Evolutionary conservation across 2,113 vertebrate genomes (phyloP).

Genomic region (Ceyx margarethae): DNA sequence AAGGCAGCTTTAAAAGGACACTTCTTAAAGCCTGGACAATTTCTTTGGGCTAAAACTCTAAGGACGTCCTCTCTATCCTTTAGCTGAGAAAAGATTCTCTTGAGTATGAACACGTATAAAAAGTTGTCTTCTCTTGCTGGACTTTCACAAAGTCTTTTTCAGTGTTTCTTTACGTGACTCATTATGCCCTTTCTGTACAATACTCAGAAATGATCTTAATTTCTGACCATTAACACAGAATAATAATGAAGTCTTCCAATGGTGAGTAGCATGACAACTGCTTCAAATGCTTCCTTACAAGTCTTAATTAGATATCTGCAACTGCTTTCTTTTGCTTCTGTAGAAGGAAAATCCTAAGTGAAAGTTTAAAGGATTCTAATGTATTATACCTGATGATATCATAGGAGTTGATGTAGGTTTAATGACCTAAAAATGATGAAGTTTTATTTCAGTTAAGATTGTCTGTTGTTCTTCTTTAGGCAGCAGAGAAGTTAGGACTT

Average conservation of each 20-base stretch:
- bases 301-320: not conserved
- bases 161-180: not conserved
- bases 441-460: not conserved
- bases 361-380: constrained; percentile 1
- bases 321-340: not conserved
- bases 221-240: not conserved
- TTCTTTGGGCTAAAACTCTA: constrained; percentile 44
- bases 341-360: not conserved
- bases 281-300: not conserved
- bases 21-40: constrained; percentile 55
- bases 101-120: not conserved
- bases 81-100: not conserved
- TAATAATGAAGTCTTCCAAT: not conserved
- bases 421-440: not conserved
- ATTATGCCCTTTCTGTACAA: not conserved
- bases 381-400: not conserved
- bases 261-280: constrained; percentile 1
- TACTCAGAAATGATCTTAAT: not conserved
- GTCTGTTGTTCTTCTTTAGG: not conserved
- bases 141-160: not conserved
- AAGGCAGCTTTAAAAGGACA: constrained; percentile 54
- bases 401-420: not conserved
- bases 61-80: not conserved
- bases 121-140: not conserved
- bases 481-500: accelerated